Conservation (phyloP, 2,797 vertebrate species). For the Typhlichthys eigenmanni region DNA sequence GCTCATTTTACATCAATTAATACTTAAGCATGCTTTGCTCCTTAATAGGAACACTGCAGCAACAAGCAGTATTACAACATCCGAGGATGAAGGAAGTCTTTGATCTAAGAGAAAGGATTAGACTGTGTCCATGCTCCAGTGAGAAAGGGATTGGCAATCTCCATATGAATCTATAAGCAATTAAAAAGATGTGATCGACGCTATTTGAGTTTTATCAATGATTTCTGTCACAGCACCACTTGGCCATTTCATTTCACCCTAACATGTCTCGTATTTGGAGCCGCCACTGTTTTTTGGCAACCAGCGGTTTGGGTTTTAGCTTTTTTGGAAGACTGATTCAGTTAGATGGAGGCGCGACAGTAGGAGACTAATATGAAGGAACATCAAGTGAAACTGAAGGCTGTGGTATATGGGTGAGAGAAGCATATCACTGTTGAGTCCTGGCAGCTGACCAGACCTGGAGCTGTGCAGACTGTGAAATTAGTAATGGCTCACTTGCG, state of each 20-base stretch:
- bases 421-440: slow-evolving; percentile 12
- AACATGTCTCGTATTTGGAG: slow-evolving; percentile 7
- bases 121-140: slow-evolving; percentile 3
- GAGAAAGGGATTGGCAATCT: slow-evolving; percentile 2
- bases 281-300: slow-evolving; percentile 2
- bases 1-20: slow-evolving; percentile 30
- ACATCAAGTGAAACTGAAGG: slow-evolving; percentile 24
- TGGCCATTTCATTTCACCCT: neutral
- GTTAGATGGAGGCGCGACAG: neutral
- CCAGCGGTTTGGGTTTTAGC: neutral
- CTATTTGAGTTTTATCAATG: neutral
- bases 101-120: slow-evolving; percentile 31
- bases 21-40: slow-evolving; percentile 24
- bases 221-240: slow-evolving; percentile 5
- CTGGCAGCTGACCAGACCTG: slow-evolving; percentile 39
- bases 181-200: slow-evolving; percentile 20
- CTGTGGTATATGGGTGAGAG: slow-evolving; percentile 23
- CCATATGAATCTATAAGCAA: slow-evolving; percentile 17
- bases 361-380: neutral
- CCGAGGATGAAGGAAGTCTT: slow-evolving; percentile 37
- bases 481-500: slow-evolving; percentile 20
- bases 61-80: slow-evolving; percentile 33
- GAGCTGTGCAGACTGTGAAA: slow-evolving; percentile 40
- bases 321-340: slow-evolving; percentile 10
- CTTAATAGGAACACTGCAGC: slow-evolving; percentile 26